Evolutionary conservation across 1,140 invertebrate genomes (phyloP).

Genomic region (Drosophila lacteicornis): DNA sequence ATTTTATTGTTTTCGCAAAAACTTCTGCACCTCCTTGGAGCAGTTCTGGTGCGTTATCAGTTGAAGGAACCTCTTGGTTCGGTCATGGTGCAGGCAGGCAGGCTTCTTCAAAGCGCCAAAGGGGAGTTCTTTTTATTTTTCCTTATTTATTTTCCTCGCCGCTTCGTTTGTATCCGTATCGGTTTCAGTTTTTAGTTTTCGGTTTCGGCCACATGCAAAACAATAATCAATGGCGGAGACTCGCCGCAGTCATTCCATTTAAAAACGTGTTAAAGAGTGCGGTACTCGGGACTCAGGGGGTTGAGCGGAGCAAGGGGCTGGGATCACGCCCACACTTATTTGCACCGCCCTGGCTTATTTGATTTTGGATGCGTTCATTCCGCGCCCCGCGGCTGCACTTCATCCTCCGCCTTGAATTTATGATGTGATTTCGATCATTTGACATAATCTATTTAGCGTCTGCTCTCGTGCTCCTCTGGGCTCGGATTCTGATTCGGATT

Average conservation of each 20-base stretch:
- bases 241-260: constrained; percentile 61
- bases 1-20: constrained; percentile 74
- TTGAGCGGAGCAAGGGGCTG: not conserved
- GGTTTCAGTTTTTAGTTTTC: constrained; percentile 49
- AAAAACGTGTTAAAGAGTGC: constrained; percentile 80
- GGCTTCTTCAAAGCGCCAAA: constrained; percentile 68
- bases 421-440: constrained; percentile 83
- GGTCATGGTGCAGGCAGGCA: constrained; percentile 51
- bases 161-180: constrained; percentile 28
- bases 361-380: constrained; percentile 80
- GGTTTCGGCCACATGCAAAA: constrained; percentile 69
- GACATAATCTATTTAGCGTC: constrained; percentile 83
- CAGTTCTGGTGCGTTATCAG: constrained; percentile 71
- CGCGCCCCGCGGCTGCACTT: constrained; percentile 54
- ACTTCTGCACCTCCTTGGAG: constrained; percentile 71
- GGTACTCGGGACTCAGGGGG: not conserved
- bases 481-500: not conserved
- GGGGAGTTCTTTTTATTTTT: not conserved
- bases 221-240: constrained; percentile 74
- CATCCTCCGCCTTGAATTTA: constrained; percentile 63
- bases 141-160: constrained; percentile 2
- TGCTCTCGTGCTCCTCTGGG: constrained; percentile 26
- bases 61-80: constrained; percentile 4
- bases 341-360: constrained; percentile 72
- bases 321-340: constrained; percentile 67